Conservation (phyloP, 2,797 vertebrate genomes). For the Enteromius anoplus region DNA sequence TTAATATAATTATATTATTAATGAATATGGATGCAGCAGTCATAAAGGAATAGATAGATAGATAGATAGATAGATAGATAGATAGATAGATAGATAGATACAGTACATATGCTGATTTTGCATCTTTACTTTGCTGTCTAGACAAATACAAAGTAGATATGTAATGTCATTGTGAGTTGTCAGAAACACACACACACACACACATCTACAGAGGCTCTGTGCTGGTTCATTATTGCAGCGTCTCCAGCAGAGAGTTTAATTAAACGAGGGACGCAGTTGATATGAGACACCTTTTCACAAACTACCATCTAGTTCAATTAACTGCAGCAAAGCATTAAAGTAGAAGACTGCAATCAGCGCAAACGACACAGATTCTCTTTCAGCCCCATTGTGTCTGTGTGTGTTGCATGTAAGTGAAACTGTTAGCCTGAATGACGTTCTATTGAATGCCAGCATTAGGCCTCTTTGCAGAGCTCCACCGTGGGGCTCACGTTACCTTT, state of each 20-base stretch:
- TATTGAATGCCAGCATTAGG: constrained; percentile 36
- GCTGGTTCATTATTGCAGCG: constrained; percentile 60
- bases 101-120: background rate
- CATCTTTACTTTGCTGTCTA: background rate
- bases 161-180: background rate
- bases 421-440: background rate
- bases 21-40: background rate
- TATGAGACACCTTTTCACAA: constrained; percentile 75
- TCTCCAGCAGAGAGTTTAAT: constrained; percentile 84
- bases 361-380: constrained; percentile 23
- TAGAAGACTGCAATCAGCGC: constrained; percentile 25
- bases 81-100: background rate
- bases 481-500: constrained; percentile 37
- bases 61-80: background rate
- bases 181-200: constrained; percentile 10
- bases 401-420: constrained; percentile 16
- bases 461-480: constrained; percentile 23
- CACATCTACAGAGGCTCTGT: constrained; percentile 39
- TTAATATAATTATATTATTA: background rate
- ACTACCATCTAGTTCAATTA: constrained; percentile 81
- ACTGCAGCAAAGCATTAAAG: constrained; percentile 73
- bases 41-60: background rate
- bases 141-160: background rate
- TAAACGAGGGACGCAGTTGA: constrained; percentile 74
- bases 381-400: background rate